phyloP scores from a whole-genome alignment of 2,888 invertebrate genomes.

The Dermolepida albohirtum region DNA sequence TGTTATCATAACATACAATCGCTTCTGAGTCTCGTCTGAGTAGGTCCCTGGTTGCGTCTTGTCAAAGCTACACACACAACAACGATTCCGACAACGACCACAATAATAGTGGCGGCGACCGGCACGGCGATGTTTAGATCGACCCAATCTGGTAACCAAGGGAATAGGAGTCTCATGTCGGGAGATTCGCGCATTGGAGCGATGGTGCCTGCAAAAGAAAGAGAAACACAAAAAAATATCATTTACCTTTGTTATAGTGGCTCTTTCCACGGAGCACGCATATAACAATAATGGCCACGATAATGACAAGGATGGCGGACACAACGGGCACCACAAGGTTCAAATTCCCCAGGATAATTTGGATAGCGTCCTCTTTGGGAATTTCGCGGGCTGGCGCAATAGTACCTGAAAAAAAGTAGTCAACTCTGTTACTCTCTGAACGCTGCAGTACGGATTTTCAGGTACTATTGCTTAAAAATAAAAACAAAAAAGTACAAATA shows the following conservation, averaged over 20 bases:
- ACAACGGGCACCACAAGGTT: slow-evolving; percentile 95
- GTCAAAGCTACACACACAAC: slow-evolving; percentile 92
- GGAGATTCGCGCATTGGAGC: slow-evolving; percentile 76
- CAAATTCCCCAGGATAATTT: slow-evolving; percentile 89
- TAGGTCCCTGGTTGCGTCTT: slow-evolving; percentile 76
- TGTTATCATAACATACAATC: slow-evolving; percentile 75
- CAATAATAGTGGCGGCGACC: slow-evolving; percentile 88
- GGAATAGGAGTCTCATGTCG: slow-evolving; percentile 70
- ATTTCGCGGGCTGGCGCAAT: slow-evolving; percentile 91
- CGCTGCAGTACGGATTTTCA: slow-evolving; percentile 54
- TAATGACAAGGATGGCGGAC: slow-evolving; percentile 91
- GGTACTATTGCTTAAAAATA: slow-evolving; percentile 63
- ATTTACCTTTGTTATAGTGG: slow-evolving; percentile 86
- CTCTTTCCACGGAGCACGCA: slow-evolving; percentile 90
- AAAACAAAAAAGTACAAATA: slow-evolving; percentile 23
- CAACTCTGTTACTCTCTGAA: slow-evolving; percentile 12
- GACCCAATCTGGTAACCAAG: slow-evolving; percentile 89
- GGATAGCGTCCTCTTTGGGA: slow-evolving; percentile 86
- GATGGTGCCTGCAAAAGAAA: slow-evolving; percentile 75
- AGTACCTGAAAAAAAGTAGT: slow-evolving; percentile 82
- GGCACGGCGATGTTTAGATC: slow-evolving; percentile 93
- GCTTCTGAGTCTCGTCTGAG: slow-evolving; percentile 82
- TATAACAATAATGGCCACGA: slow-evolving; percentile 92
- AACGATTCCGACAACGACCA: slow-evolving; percentile 89
- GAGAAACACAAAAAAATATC: slow-evolving; percentile 56